phyloP scores from a whole-genome alignment of 2,888 invertebrate species.

The Unio pictorum region DNA sequence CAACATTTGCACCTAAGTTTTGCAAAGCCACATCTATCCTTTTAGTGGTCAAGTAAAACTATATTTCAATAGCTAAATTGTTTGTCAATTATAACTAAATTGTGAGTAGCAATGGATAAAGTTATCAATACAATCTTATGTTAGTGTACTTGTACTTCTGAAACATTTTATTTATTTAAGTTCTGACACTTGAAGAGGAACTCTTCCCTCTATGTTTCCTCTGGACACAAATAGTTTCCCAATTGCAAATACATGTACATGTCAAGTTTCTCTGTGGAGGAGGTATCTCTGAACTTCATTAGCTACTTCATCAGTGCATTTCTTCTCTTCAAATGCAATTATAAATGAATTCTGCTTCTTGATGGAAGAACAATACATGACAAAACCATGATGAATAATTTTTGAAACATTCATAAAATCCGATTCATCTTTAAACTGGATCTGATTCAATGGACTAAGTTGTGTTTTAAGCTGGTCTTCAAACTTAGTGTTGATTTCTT shows the following conservation, averaged over 20 bases:
- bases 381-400: conserved; percentile 4
- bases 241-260: conserved; percentile 7
- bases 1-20: no score
- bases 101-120: no score
- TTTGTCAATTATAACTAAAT: no score
- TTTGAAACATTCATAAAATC: conserved; percentile 1
- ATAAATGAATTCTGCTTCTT: conserved; percentile 9
- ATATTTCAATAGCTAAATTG: no score
- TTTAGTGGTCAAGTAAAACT: no score
- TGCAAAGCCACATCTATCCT: no score
- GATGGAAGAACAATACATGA: conserved; percentile 3
- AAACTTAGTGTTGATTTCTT: not conserved
- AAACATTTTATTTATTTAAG: no score
- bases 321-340: conserved; percentile 4
- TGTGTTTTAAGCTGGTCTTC: not conserved
- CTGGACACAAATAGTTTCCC: not conserved
- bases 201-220: not conserved
- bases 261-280: not conserved
- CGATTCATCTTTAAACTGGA: not conserved
- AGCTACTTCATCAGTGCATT: not conserved
- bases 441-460: not conserved
- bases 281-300: conserved; percentile 1
- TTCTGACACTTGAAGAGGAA: no score
- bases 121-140: no score
- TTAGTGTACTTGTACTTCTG: no score